These are phyloP conservation scores for Gadopsis marmoratus DNA, from an alignment of 2,797 vertebrate species.

Conservation along the genomic window DNA sequence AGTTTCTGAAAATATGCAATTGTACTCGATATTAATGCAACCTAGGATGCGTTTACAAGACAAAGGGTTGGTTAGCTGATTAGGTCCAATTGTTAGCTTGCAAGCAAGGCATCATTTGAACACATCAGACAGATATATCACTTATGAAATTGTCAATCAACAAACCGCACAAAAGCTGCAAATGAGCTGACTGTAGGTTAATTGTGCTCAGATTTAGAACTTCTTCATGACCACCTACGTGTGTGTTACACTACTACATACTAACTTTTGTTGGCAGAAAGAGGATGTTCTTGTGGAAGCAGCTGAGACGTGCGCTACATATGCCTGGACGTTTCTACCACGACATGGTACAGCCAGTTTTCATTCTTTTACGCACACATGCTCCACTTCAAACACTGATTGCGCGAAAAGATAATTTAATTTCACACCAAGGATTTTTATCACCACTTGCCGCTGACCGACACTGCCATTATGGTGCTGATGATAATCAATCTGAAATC, in stretches of 20 bases:
- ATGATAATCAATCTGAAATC: constrained; percentile 92
- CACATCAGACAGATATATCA: neutral
- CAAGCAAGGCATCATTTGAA: neutral
- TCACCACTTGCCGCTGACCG: constrained; percentile 67
- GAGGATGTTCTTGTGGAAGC: neutral
- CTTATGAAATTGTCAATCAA: neutral
- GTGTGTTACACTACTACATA: neutral
- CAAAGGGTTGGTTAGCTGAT: neutral
- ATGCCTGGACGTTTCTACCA: constrained; percentile 12
- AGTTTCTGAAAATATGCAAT: neutral
- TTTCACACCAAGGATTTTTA: constrained; percentile 70
- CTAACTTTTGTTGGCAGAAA: neutral
- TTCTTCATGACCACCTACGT: neutral
- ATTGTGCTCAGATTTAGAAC: neutral
- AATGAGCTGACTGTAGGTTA: neutral
- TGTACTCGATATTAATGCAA: neutral
- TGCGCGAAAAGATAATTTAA: constrained; percentile 65
- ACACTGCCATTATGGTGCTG: constrained; percentile 71
- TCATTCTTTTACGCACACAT: constrained; percentile 27
- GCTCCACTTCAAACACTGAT: constrained; percentile 29
- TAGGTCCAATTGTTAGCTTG: neutral
- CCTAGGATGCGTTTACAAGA: neutral
- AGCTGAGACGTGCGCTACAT: neutral
- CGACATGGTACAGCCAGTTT: constrained; percentile 26
- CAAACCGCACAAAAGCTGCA: neutral